Evolutionary conservation across 2,113 vertebrate genomes (phyloP), one percentile per base, ranked within the genome.

Genomic region (Coracopsis vasa): DNA sequence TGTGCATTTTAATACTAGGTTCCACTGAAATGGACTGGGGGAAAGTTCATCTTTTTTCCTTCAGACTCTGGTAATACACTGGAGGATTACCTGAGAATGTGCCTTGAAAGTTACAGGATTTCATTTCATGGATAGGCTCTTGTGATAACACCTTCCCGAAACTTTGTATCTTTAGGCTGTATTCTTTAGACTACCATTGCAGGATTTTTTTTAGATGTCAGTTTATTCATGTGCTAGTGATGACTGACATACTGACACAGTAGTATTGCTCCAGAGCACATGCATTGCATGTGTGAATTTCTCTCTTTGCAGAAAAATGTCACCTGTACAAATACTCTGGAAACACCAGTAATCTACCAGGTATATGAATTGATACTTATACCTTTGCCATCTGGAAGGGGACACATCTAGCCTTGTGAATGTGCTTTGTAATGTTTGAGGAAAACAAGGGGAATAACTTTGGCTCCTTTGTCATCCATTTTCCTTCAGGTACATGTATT

Each of bases 261-360:
- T 2, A 56, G 27, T 33, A 8, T 35, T 66, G 24, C 50, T 86
- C 28, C 61, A 44, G 31, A 66, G 24, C 20, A 62, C 0, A 0
- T 25, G 5, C 13, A 3, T 65, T 56, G 11, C 11, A 8, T 0
- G 0, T 33, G 8, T 29, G 31, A 44, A 53, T 82, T 35, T 71
- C 13, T 70, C 16, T 66, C 16, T 89, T 44, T 62, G 31, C 17
- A 74, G 60, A 87, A 78, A 35, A 39, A 56, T 54, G 11, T 28
- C 48, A 70, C 69, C 54, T 88, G 23, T 66, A 23, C 31, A 80
- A 67, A 54, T 60, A 48, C 13, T 64, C 16, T 37, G 13, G 51
- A 89, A 79, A 60, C 33, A 33, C 19, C 27, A 60, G 7, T 31
- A 71, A 17, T 42, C 29, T 83, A 15, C 20, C 42, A 73, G 53